phyloP scores from a whole-genome alignment of 2,888 invertebrate genomes.

The Hydraecia micacea region DNA sequence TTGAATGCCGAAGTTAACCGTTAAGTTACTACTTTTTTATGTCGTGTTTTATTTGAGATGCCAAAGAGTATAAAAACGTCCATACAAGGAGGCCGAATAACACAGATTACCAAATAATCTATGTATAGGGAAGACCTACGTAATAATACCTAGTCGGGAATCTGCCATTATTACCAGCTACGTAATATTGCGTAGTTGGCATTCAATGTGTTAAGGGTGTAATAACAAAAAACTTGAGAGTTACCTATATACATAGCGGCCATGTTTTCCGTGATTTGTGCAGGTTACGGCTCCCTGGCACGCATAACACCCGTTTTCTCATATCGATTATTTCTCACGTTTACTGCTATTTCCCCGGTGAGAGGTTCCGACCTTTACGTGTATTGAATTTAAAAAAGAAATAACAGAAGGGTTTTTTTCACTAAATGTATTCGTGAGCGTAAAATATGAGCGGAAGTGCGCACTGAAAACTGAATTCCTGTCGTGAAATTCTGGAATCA shows the following conservation, averaged over 20 bases:
- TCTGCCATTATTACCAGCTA: too few species aligned
- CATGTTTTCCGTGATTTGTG: conserved; percentile 60
- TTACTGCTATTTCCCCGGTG: conserved; percentile 55
- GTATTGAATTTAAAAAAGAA: conserved; percentile 69
- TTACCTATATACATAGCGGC: conserved; percentile 18
- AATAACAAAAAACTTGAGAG: conserved; percentile 43
- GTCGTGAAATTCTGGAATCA: conserved; percentile 12
- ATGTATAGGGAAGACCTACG: too few species aligned
- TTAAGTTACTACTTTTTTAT: too few species aligned
- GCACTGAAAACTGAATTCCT: conserved; percentile 52
- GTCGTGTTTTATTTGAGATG: too few species aligned
- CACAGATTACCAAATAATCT: too few species aligned
- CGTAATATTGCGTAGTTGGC: too few species aligned
- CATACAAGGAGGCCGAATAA: too few species aligned
- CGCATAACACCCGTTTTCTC: conserved; percentile 56
- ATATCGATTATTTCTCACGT: conserved; percentile 69
- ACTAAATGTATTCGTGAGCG: conserved; percentile 44
- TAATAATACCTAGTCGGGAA: too few species aligned
- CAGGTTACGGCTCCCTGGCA: conserved; percentile 43
- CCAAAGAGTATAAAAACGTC: too few species aligned
- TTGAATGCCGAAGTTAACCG: too few species aligned
- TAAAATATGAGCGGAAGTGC: conserved; percentile 39
- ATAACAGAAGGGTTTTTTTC: conserved; percentile 61
- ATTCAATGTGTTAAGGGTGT: too few species aligned
- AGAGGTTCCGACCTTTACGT: conserved; percentile 53